These are phyloP conservation scores for Agonopterix heracliana DNA, from an alignment of 2,888 invertebrate genomes.

Conservation along the genomic window DNA sequence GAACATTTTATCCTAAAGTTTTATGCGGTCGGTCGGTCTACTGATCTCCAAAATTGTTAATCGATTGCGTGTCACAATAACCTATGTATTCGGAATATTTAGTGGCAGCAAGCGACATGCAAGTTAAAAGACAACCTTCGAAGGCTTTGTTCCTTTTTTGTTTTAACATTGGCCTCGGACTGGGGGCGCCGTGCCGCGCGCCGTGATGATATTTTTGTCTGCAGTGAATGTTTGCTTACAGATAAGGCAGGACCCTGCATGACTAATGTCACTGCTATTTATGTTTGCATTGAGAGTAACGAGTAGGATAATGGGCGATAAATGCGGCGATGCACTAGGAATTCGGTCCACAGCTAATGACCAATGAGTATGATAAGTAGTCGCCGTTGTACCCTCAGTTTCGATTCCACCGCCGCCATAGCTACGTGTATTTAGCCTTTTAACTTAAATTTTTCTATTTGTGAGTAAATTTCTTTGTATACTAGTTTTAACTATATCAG, in stretches of 20 bases:
- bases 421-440: slow-evolving; percentile 8
- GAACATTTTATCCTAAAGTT: slow-evolving; percentile 2
- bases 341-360: slow-evolving; percentile 47
- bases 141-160: slow-evolving; percentile 4
- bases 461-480: background rate
- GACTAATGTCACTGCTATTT: slow-evolving; percentile 59
- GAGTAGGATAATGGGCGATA: slow-evolving; percentile 52
- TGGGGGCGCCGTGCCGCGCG: too few relatives aligned
- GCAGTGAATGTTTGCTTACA: slow-evolving; percentile 32
- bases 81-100: background rate
- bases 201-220: slow-evolving; percentile 30
- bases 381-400: slow-evolving; percentile 36
- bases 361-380: slow-evolving; percentile 36
- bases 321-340: slow-evolving; percentile 46
- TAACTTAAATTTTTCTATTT: background rate
- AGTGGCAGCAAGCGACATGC: slow-evolving; percentile 1
- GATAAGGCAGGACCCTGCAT: slow-evolving; percentile 48
- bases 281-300: slow-evolving; percentile 48
- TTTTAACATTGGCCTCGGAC: slow-evolving; percentile 6
- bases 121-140: slow-evolving; percentile 4
- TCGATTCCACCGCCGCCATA: slow-evolving; percentile 30
- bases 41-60: background rate
- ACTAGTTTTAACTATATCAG: background rate
- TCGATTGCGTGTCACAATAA: background rate
- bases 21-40: background rate